These are phyloP conservation scores for Megaptera novaeangliae DNA, from an alignment of 2,113 vertebrate genomes.

Conservation along the genomic window DNA sequence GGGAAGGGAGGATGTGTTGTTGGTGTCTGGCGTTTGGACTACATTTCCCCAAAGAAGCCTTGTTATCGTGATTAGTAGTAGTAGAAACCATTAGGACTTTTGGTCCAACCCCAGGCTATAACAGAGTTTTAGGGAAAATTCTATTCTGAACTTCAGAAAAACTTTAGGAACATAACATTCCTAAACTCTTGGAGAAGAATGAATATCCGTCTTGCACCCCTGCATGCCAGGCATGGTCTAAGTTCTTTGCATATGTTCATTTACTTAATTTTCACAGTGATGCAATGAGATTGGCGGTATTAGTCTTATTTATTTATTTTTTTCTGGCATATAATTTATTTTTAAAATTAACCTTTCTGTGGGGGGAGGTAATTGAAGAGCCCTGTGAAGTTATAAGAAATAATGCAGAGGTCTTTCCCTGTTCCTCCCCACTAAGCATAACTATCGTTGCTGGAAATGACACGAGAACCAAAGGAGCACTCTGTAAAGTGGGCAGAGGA, in stretches of 20 bases:
- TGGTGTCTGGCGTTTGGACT: neutral
- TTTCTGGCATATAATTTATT: neutral
- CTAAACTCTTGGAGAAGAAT: neutral
- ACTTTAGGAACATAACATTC: neutral
- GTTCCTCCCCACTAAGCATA: neutral
- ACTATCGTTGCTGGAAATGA: neutral
- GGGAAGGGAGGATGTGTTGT: neutral
- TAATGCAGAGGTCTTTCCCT: neutral
- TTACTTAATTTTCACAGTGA: neutral
- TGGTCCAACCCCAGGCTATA: neutral
- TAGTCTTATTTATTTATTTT: neutral
- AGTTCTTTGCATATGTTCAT: neutral
- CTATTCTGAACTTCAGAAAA: neutral
- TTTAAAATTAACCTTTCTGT: neutral
- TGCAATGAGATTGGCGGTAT: neutral
- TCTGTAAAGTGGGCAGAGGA: neutral
- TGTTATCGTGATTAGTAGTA: neutral
- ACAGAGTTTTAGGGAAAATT: neutral
- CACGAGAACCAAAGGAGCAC: neutral
- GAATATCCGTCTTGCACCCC: neutral
- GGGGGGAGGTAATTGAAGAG: neutral
- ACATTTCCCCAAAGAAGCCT: neutral
- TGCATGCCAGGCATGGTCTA: rapidly evolving
- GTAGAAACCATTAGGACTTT: neutral
- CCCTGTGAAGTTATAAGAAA: neutral